Conservation (phyloP, 2,888 invertebrate genomes). For the Spatulosminthurus flaviceps region DNA sequence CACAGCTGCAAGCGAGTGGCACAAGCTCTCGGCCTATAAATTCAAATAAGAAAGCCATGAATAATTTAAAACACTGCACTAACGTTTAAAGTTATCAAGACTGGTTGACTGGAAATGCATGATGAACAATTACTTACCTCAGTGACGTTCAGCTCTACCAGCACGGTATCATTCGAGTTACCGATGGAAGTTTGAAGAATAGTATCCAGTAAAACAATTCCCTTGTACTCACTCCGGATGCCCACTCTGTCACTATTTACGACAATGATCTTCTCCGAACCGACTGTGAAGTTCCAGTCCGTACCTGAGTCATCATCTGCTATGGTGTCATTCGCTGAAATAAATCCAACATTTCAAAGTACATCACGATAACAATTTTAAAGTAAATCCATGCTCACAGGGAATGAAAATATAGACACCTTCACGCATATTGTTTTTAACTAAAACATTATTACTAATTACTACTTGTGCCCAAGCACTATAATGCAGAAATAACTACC, state of each 20-base stretch:
- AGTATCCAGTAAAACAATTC: constrained; percentile 86
- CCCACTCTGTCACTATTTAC: constrained; percentile 84
- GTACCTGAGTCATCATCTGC: neutral
- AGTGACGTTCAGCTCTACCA: constrained; percentile 84
- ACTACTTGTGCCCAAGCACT: too few relatives aligned
- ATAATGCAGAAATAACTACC: too few relatives aligned
- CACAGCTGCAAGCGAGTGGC: constrained; percentile 59
- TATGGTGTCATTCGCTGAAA: neutral
- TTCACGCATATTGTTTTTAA: too few relatives aligned
- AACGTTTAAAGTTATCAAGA: neutral
- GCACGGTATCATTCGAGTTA: constrained; percentile 76
- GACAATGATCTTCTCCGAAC: constrained; percentile 84
- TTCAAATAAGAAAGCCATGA: neutral
- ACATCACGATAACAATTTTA: too few relatives aligned
- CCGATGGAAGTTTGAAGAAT: constrained; percentile 84
- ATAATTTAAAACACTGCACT: constrained; percentile 3
- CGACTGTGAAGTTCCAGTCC: constrained; percentile 63
- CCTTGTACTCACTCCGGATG: constrained; percentile 89
- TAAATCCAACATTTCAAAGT: too few relatives aligned
- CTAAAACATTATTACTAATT: too few relatives aligned
- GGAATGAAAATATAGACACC: too few relatives aligned
- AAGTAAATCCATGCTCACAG: too few relatives aligned
- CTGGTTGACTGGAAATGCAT: neutral
- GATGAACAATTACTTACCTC: constrained; percentile 72
- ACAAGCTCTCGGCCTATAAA: constrained; percentile 60